Percentiles rank a stretch among this genome's conserved stretches.
Conservation (phyloP, 2,113 vertebrate species). For the Stegostoma tigrinum region DNA sequence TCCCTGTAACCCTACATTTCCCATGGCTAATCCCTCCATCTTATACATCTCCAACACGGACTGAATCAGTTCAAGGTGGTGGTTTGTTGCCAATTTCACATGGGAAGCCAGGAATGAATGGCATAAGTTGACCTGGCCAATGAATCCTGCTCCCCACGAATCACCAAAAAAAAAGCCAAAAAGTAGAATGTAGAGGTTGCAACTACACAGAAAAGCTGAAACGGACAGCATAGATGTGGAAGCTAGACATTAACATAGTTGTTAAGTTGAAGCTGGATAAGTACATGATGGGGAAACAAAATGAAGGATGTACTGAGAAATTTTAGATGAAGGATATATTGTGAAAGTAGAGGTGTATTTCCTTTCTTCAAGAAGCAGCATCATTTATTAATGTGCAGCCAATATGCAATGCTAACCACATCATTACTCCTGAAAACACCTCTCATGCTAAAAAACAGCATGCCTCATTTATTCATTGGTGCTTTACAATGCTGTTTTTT, state of each 20-base stretch:
- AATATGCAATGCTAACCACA: neutral
- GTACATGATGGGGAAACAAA: neutral
- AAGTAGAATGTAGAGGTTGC: neutral
- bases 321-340: neutral
- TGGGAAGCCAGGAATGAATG: neutral
- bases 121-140: neutral
- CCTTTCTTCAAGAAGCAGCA: neutral
- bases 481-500: neutral
- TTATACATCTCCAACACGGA: no score
- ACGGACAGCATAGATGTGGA: neutral
- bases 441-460: neutral
- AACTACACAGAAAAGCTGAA: neutral
- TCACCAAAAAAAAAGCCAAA: neutral
- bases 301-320: neutral
- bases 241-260: no score
- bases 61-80: no score
- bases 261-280: neutral
- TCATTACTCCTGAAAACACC: neutral
- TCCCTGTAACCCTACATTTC: no score
- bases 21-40: no score
- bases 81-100: neutral
- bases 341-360: neutral
- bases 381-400: neutral
- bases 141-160: neutral
- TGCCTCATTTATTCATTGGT: neutral